Conservation (phyloP, 2,113 vertebrate species). For the Sylvia atricapilla region DNA sequence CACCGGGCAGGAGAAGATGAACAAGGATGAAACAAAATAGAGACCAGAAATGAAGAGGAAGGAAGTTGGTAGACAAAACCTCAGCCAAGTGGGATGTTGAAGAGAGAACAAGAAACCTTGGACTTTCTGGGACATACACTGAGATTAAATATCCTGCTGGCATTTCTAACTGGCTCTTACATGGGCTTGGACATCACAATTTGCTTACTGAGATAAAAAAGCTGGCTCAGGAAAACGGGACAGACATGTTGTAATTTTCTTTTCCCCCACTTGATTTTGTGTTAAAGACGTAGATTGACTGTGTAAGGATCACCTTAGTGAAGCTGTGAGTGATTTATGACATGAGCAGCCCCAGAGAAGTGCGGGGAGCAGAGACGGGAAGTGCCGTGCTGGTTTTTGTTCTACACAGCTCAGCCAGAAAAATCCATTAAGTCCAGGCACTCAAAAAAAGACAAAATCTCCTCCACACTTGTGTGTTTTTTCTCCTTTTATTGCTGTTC, state of each 20-base stretch:
- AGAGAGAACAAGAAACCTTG: background rate
- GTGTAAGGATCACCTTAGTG: background rate
- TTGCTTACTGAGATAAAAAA: constrained; percentile 9
- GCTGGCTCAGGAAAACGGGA: background rate
- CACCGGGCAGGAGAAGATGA: background rate
- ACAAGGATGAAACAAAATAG: background rate
- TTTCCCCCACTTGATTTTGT: background rate
- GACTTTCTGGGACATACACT: background rate
- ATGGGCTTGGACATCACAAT: background rate
- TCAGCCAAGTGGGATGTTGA: background rate
- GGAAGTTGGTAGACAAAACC: background rate
- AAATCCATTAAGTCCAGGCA: constrained; percentile 14
- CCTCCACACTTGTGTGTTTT: background rate
- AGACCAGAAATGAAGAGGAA: background rate
- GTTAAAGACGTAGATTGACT: background rate
- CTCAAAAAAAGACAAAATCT: background rate
- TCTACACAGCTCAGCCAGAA: constrained; percentile 26
- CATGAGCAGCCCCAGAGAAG: background rate
- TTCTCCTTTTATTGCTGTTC: background rate
- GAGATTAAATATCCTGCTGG: background rate
- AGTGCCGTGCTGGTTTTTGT: background rate
- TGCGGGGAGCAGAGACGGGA: background rate
- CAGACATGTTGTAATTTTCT: background rate
- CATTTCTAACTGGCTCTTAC: background rate
- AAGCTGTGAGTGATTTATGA: constrained; percentile 13